phyloP scores from a whole-genome alignment of 2,888 invertebrate genomes.

The Sinelater perroti region DNA sequence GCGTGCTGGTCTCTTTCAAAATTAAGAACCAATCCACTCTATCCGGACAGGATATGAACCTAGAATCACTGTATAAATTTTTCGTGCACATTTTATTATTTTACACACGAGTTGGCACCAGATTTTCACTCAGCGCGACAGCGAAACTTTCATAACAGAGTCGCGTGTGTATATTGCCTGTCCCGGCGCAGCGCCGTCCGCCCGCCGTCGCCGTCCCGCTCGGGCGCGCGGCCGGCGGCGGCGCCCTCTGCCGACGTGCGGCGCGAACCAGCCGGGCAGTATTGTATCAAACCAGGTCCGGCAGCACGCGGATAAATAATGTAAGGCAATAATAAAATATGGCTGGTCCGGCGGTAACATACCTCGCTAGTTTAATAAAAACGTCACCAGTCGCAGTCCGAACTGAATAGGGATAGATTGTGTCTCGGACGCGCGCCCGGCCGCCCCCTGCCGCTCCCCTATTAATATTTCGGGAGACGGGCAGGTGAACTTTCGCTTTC shows the following conservation, averaged over 20 bases:
- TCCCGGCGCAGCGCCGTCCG: conserved; percentile 24
- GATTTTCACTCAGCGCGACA: conserved; percentile 47
- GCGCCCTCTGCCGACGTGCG: conserved; percentile 23
- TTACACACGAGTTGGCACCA: conserved; percentile 45
- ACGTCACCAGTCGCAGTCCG: conserved; percentile 50
- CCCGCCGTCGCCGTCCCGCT: conserved; percentile 27
- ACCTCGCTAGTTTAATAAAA: conserved; percentile 57
- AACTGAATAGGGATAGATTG: conserved; percentile 43
- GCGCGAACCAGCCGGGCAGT: conserved; percentile 24
- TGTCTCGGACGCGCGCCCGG: conserved; percentile 29
- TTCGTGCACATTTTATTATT: conserved; percentile 46
- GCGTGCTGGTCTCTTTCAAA: conserved; percentile 33
- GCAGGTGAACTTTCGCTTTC: conserved; percentile 14
- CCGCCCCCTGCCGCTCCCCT: conserved; percentile 27
- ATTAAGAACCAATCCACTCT: conserved; percentile 41
- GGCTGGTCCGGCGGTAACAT: conserved; percentile 49
- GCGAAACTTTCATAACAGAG: conserved; percentile 47
- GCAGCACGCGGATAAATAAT: conserved; percentile 55
- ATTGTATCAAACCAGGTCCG: conserved; percentile 48
- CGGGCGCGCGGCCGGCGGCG: not conserved
- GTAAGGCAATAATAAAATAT: conserved; percentile 59
- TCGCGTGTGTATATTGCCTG: conserved; percentile 43
- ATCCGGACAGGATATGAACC: conserved; percentile 41
- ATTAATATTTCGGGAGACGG: conserved; percentile 40
- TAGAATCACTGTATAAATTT: conserved; percentile 42